phyloP scores from a whole-genome alignment of 2,113 vertebrate genomes.

The Seriola dumerili region DNA sequence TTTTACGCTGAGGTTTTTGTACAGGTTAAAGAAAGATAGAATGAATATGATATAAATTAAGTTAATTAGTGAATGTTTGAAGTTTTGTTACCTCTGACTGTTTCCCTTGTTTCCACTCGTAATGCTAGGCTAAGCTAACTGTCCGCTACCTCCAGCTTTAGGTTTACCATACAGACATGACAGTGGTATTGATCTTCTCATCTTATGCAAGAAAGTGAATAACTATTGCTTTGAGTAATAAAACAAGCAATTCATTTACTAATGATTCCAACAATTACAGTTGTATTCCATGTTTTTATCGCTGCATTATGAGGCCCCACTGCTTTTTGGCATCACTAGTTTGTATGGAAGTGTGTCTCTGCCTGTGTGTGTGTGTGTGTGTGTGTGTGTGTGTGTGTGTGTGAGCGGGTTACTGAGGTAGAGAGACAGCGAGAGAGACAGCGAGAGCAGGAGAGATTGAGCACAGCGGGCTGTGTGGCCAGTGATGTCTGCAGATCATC shows the following conservation, averaged over 20 bases:
- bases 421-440: slow-evolving; percentile 43
- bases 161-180: background rate
- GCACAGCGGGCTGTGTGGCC: slow-evolving; percentile 72
- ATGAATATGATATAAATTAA: background rate
- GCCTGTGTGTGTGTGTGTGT: slow-evolving; percentile 1
- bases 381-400: slow-evolving; percentile 7
- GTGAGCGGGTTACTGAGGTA: slow-evolving; percentile 7
- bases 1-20: background rate
- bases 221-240: background rate
- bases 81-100: background rate
- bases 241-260: background rate
- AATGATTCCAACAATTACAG: background rate
- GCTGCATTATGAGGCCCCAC: slow-evolving; percentile 17
- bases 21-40: background rate
- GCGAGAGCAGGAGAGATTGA: slow-evolving; percentile 53
- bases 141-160: background rate
- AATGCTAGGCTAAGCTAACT: background rate
- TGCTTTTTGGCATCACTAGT: slow-evolving; percentile 28
- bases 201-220: background rate
- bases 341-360: slow-evolving; percentile 36
- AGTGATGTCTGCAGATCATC: slow-evolving; percentile 81
- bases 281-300: slow-evolving; percentile 28
- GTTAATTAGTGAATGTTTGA: background rate
- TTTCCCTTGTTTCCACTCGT: background rate
- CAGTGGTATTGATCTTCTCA: background rate